A percentile compares a stretch with the other conserved stretches of the same genome.
phyloP scores from a whole-genome alignment of 2,113 vertebrate species.

The Neolamprologus ventralis region DNA sequence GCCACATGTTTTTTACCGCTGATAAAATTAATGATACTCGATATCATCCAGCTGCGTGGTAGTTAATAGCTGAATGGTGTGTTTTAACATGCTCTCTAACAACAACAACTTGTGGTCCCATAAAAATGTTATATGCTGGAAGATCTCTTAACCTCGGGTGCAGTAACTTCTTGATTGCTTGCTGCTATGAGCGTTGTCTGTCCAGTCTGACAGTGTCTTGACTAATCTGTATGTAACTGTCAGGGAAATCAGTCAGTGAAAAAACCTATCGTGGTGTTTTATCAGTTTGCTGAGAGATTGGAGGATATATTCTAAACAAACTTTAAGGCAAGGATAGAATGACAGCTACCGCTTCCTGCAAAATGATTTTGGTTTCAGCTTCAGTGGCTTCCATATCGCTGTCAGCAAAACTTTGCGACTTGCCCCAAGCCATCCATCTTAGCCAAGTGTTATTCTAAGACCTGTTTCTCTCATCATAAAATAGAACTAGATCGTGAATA shows the following conservation, averaged over 20 bases:
- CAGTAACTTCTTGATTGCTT: not conserved
- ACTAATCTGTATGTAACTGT: not conserved
- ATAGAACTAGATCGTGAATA: not conserved
- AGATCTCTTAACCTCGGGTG: not conserved
- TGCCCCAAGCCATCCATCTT: not conserved
- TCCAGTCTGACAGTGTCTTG: not conserved
- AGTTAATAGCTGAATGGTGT: not conserved
- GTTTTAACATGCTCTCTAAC: not conserved
- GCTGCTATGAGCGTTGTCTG: not conserved
- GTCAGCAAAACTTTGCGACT: not conserved
- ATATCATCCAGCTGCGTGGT: not conserved
- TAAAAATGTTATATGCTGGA: not conserved
- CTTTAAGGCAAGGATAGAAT: not conserved
- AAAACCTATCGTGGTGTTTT: not conserved
- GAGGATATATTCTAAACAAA: not conserved
- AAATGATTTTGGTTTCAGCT: not conserved
- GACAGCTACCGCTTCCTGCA: not conserved
- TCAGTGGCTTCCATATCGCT: not conserved
- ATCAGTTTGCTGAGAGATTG: not conserved
- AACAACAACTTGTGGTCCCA: not conserved
- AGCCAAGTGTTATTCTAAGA: not conserved
- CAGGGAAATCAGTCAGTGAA: not conserved
- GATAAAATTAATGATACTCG: not conserved
- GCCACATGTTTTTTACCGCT: not conserved
- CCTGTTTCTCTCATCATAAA: conserved; percentile 11